Evolutionary conservation across 2,113 vertebrate genomes (phyloP), one percentile per base, ranked within the genome.

Genomic region (Verasper variegatus): DNA sequence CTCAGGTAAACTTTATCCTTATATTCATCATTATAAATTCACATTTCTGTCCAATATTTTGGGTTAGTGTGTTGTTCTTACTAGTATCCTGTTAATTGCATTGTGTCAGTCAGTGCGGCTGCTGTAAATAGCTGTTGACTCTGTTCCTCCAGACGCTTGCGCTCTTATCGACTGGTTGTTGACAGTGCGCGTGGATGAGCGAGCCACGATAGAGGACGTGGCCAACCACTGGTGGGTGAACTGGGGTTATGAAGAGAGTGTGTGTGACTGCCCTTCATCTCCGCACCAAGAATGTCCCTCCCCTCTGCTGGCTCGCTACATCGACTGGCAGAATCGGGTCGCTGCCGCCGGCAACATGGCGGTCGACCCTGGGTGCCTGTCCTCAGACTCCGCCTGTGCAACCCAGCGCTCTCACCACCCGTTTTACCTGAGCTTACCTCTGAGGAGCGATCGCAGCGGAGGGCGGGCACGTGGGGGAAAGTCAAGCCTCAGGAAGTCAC

Each of bases 141-240:
- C 57, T 71, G 59, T 57, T 61, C 68, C 65, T 69, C 83, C 79
- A 95, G 95, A 94, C 4, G 94, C 94, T 54, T 94, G 91, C 31
- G 92, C 92, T 26, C 93, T 95, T 66, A 95, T 95, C 67, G 89
- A 94, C 90, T 95, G 94, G 94, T 73, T 95, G 90, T 83, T 95
- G 85, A 92, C 90, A 1, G 93, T 95, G 12, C 86, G 84, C 40
- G 86, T 87, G 68, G 86, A 94, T 1, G 89, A 95, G 58, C 89
- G 95, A 82, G 95, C 95, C 55, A 95, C 94, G 0, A 91, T 94
- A 68, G 94, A 95, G 82, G 94, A 95, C 8, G 93, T 95, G 31
- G 91, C 94, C 71, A 94, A 93, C 85, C 95, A 95, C 82, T 95
- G 94, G 94, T 95, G 95, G 95, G 94, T 95, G 59, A 95, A 95